A percentile compares a stretch with the other conserved stretches of the same genome.
Conservation (phyloP, 2,113 vertebrate species). For the Hyaena hyaena region DNA sequence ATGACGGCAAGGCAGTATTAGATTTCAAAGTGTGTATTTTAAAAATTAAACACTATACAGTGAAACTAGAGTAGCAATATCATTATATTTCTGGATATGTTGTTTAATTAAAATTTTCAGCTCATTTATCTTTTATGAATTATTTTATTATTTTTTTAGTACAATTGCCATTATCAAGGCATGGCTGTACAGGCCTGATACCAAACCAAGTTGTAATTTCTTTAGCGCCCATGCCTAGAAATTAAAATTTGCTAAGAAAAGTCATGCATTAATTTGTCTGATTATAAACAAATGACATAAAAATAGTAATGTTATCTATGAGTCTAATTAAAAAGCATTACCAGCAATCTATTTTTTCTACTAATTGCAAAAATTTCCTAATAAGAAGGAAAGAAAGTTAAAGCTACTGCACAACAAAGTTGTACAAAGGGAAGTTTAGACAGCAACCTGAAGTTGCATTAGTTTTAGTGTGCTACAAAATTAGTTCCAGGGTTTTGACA, state of each 20-base stretch:
- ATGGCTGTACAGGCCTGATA: not conserved
- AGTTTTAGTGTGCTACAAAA: slow-evolving; percentile 71
- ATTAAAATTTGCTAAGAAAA: not conserved
- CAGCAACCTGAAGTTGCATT: slow-evolving; percentile 23
- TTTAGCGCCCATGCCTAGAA: not conserved
- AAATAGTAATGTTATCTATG: not conserved
- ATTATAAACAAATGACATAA: not conserved
- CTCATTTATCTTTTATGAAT: not conserved
- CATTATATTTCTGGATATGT: not conserved
- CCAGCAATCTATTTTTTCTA: not conserved
- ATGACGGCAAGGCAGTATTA: not conserved
- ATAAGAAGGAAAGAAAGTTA: not conserved
- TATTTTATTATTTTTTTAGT: not conserved
- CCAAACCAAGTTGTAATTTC: not conserved
- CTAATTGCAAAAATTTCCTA: not conserved
- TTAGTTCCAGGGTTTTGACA: slow-evolving; percentile 74
- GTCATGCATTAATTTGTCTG: not conserved
- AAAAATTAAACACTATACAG: not conserved
- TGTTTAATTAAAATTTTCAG: not conserved
- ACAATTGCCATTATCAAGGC: not conserved
- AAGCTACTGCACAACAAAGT: not conserved
- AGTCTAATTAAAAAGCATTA: not conserved
- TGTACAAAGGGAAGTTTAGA: not conserved
- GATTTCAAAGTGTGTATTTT: not conserved
- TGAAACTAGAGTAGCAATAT: not conserved